Evolutionary conservation across 1,140 invertebrate species (phyloP).

Genomic region (Augochlora pura): DNA sequence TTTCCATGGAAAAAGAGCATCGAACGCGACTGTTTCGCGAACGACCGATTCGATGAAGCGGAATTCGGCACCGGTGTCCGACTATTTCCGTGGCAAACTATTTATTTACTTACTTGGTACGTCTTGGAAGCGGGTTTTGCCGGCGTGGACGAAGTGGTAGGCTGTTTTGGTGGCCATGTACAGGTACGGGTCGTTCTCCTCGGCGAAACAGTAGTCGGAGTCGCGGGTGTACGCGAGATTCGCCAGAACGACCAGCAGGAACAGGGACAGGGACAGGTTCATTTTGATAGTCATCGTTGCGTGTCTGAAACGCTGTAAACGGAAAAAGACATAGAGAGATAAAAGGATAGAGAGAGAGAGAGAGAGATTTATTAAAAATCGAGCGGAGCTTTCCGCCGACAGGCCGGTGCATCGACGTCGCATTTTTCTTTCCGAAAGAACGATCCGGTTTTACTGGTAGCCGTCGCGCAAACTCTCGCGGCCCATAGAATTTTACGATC

Average conservation of each 20-base stretch:
- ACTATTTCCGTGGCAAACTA: no score
- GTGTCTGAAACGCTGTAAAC: not conserved
- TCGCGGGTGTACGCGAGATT: conserved; percentile 59
- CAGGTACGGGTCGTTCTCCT: conserved; percentile 78
- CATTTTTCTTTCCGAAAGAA: not conserved
- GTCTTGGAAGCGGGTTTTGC: conserved; percentile 67
- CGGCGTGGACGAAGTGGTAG: conserved; percentile 76
- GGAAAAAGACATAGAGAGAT: not conserved
- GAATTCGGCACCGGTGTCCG: no score
- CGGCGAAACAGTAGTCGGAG: conserved; percentile 74
- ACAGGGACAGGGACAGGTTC: not conserved
- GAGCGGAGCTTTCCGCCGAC: not conserved
- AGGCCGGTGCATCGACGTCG: not conserved
- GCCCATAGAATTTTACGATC: not conserved
- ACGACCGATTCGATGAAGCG: no score
- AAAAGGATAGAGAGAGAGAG: no score
- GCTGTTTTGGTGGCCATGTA: conserved; percentile 79
- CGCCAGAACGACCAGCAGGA: conserved; percentile 45
- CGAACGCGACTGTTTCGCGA: no score
- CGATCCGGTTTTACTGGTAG: not conserved
- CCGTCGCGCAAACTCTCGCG: no score
- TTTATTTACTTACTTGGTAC: conserved; percentile 72
- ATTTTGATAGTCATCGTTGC: not conserved
- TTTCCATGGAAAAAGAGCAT: no score
- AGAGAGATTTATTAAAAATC: not conserved